Percentiles rank a stretch among this genome's conserved stretches.
These are phyloP conservation scores for Spodoptera littoralis DNA, from an alignment of 2,888 invertebrate genomes.

Conservation along the genomic window DNA sequence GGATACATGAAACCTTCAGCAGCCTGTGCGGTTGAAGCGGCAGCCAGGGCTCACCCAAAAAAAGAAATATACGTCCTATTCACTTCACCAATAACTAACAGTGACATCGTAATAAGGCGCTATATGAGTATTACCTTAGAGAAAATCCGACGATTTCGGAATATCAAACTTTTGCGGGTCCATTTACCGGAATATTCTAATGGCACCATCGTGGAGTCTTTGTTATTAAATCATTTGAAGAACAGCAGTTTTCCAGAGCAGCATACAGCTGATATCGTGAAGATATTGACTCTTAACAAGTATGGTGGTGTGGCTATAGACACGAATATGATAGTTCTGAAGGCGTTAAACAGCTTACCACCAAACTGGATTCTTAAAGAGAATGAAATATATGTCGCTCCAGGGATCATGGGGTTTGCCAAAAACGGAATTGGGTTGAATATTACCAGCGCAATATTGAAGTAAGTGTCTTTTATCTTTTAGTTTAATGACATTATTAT, in stretches of 20 bases:
- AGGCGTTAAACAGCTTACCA: slow-evolving; percentile 48
- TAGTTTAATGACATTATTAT: not conserved
- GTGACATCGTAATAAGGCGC: not conserved
- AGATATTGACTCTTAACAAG: slow-evolving; percentile 50
- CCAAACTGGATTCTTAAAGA: slow-evolving; percentile 52
- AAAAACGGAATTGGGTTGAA: slow-evolving; percentile 37
- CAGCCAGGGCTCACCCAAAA: slow-evolving; percentile 89
- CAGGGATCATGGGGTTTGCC: slow-evolving; percentile 45
- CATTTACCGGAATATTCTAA: no score
- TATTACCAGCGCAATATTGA: slow-evolving; percentile 24
- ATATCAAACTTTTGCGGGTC: no score
- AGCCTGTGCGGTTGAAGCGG: slow-evolving; percentile 92
- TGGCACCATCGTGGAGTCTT: no score
- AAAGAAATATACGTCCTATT: slow-evolving; percentile 88
- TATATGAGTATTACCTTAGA: no score
- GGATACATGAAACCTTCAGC: slow-evolving; percentile 88
- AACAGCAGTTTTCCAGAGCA: slow-evolving; percentile 16
- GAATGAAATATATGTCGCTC: slow-evolving; percentile 13
- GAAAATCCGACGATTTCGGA: no score
- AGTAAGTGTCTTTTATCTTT: slow-evolving; percentile 27
- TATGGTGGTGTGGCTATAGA: slow-evolving; percentile 57
- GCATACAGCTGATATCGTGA: slow-evolving; percentile 49
- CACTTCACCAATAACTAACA: slow-evolving; percentile 34
- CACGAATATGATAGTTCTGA: slow-evolving; percentile 46
- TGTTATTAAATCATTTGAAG: no score